A percentile compares a stretch with the other conserved stretches of the same genome.
Conservation (phyloP, 1,140 invertebrate genomes). For the Brachionus manjavacas region DNA sequence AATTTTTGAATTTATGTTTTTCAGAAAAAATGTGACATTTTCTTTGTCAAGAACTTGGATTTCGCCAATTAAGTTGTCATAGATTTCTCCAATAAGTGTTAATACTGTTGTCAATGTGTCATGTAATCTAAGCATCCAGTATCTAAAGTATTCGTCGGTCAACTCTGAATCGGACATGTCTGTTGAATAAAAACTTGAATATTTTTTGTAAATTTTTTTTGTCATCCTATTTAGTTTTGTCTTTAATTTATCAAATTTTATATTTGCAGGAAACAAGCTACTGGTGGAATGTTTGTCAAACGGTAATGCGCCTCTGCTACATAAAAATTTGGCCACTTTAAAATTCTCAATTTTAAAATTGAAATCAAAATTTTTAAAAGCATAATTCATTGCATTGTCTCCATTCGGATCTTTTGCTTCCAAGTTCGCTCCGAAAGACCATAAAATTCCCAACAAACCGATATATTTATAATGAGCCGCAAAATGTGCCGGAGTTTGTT, state of each 20-base stretch:
- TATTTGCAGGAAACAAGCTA: background rate
- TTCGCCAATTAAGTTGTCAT: background rate
- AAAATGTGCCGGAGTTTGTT: conserved; percentile 12
- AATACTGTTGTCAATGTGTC: background rate
- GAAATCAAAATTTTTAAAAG: conserved; percentile 9
- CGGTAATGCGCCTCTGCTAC: background rate
- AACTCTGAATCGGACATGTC: background rate
- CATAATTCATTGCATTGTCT: background rate
- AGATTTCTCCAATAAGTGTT: background rate
- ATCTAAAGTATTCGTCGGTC: background rate
- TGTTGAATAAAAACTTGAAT: background rate
- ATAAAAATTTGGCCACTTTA: background rate
- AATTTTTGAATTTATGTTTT: background rate
- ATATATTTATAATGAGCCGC: background rate
- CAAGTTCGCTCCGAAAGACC: conserved; percentile 1
- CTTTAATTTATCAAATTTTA: background rate
- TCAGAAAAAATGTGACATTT: background rate
- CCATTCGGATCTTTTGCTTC: background rate
- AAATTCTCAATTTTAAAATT: background rate
- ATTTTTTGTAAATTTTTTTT: background rate
- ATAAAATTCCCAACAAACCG: background rate
- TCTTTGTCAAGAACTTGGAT: background rate
- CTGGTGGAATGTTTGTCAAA: background rate
- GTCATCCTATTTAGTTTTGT: background rate
- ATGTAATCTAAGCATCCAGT: background rate